These are phyloP conservation scores for Pachycephala philippinensis DNA, from an alignment of 2,113 vertebrate genomes.

Conservation along the genomic window DNA sequence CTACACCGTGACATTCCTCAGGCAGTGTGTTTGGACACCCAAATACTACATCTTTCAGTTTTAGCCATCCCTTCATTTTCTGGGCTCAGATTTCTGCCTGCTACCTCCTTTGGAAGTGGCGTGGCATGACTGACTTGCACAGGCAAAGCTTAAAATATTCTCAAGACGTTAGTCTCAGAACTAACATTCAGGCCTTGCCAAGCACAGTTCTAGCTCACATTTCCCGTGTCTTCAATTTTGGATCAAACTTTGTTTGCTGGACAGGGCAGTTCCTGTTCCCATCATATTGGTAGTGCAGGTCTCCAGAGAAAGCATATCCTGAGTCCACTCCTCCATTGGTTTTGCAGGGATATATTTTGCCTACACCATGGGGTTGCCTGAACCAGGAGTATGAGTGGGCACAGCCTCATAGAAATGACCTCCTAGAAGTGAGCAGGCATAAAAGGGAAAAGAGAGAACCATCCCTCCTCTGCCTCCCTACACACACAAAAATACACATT, in stretches of 20 bases:
- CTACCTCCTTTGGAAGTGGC: neutral
- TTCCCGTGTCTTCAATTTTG: neutral
- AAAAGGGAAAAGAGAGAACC: neutral
- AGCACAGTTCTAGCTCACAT: neutral
- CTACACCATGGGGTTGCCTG: fast-evolving
- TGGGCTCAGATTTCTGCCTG: neutral
- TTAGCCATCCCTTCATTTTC: neutral
- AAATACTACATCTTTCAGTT: neutral
- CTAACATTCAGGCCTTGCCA: neutral
- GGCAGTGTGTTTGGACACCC: neutral
- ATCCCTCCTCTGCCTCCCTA: neutral
- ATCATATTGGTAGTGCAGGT: neutral
- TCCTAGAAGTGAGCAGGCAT: neutral
- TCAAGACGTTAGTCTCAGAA: neutral
- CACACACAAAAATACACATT: neutral
- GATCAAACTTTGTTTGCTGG: neutral
- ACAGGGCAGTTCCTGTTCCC: neutral
- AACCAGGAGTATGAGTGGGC: neutral
- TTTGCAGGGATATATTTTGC: neutral
- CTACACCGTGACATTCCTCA: fast-evolving
- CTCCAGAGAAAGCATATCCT: neutral
- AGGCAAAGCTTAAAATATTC: neutral
- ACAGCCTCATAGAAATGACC: neutral
- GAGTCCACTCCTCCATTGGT: neutral
- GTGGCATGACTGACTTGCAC: neutral